Base-by-base conservation (phyloP, 2,113 vertebrate genomes). In the Oncorhynchus clarkii region DNA sequence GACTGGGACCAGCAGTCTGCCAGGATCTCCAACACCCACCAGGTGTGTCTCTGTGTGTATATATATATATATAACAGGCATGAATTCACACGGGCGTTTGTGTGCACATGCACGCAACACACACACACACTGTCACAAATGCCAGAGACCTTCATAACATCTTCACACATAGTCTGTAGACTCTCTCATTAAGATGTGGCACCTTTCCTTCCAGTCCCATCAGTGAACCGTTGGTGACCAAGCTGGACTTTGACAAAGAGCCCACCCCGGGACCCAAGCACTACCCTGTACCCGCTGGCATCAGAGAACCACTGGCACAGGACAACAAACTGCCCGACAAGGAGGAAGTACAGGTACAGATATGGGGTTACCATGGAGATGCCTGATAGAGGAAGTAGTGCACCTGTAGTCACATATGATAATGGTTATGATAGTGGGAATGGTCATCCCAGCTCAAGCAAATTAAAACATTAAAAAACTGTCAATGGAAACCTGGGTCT, bases 191-290 rank as follows among this genome's bases (percentile, higher is more conserved):
- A 4, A 70, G 6, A 48, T 34, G 14, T 70, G 6, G 67, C 62
- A 72, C 29, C 78, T 75, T 45, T 49, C 24, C 22, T 29, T 9
- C 64, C 26, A 89, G 68, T 79, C 87, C 88, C 82, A 29, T 18
- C 89, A 98, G 98, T 78, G 96, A 97, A 82, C 95, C 95, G 8
- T 92, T 97, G 89, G 95, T 98, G 92, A 95, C 95, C 87, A 98
- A 98, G 90, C 91, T 99, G 88, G 95, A 98, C 88, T 98, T 98
- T 72, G 98, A 99, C 91, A 95, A 94, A 86, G 96, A 96, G 82
- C 90, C 94, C 80, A 94, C 94, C 78, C 94, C 92, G 11, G 93
- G 94, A 87, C 94, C 95, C 73, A 96, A 95, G 65, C 94, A 91
- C 72, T 89, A 91, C 70, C 94, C 95, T 22, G 92, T 90, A 57